Evolutionary conservation across 2,797 vertebrate species (phyloP).

Genomic region (Intellagama lesueurii): DNA sequence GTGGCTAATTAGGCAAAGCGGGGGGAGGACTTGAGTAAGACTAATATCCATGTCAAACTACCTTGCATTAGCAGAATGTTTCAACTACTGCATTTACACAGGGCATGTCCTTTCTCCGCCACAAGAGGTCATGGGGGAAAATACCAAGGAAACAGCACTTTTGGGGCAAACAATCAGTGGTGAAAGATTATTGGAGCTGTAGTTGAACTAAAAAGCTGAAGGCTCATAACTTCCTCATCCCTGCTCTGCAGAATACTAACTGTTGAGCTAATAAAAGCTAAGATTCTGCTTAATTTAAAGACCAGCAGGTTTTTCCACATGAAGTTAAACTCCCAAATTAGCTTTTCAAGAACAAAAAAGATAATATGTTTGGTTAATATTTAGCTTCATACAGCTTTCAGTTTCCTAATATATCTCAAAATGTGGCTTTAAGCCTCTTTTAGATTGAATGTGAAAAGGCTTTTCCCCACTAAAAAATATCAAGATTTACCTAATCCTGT

Average conservation of each 20-base stretch:
- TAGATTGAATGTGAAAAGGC: neutral
- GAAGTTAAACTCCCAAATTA: neutral
- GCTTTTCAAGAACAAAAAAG: neutral
- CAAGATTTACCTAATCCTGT: slow-evolving; percentile 26
- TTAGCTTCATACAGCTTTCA: neutral
- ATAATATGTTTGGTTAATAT: neutral
- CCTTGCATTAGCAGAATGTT: neutral
- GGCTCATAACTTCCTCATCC: too few species aligned
- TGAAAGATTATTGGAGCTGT: too few species aligned
- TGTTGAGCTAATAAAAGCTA: neutral
- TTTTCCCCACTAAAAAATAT: neutral
- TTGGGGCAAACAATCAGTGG: neutral
- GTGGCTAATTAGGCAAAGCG: neutral
- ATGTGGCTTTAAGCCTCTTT: neutral
- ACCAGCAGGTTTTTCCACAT: neutral
- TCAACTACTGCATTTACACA: neutral
- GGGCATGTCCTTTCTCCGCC: neutral
- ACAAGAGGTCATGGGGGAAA: neutral
- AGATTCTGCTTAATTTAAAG: neutral
- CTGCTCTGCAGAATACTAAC: neutral
- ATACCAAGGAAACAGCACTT: neutral
- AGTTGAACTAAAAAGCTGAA: too few species aligned
- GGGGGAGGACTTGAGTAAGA: neutral
- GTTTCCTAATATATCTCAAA: neutral
- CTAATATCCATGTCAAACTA: neutral